A percentile compares a stretch with the other conserved stretches of the same genome.
Evolutionary conservation across 2,797 vertebrate genomes (phyloP).

Genomic region (Crocidura indochinensis): DNA sequence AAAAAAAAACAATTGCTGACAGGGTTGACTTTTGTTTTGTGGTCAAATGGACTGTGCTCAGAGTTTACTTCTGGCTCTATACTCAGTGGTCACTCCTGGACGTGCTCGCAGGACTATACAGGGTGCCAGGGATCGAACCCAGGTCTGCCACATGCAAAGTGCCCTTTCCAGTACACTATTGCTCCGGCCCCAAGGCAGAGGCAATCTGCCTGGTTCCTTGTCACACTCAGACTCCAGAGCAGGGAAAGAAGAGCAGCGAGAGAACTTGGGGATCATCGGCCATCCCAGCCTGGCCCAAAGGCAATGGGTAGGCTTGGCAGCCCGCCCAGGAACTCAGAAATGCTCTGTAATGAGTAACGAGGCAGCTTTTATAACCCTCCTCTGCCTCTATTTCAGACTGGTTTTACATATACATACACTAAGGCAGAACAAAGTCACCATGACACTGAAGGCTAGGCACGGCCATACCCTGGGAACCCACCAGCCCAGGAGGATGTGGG

Average conservation of each 20-base stretch:
- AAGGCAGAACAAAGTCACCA: constrained; percentile 57
- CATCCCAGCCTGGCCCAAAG: not conserved
- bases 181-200: too few relatives aligned
- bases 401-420: constrained; percentile 66
- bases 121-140: too few relatives aligned
- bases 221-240: too few relatives aligned
- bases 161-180: too few relatives aligned
- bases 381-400: not conserved
- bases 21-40: too few relatives aligned
- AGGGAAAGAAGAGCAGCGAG: not conserved
- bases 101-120: too few relatives aligned
- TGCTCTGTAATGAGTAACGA: constrained; percentile 75
- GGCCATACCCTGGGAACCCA: not conserved
- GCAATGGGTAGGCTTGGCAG: not conserved
- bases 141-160: too few relatives aligned
- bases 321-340: not conserved
- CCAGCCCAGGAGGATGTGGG: not conserved
- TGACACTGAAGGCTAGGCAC: not conserved
- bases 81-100: too few relatives aligned
- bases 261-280: not conserved
- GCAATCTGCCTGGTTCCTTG: too few relatives aligned
- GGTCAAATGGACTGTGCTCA: too few relatives aligned
- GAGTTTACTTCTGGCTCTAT: too few relatives aligned
- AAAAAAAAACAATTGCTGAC: too few relatives aligned
- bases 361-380: constrained; percentile 32